Conservation (phyloP, 2,113 vertebrate genomes). For the mouse (Mus musculus) region GRCm39 chr10:54237001-54237500, state of each 20-base stretch:
- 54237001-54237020: slow-evolving; percentile 76
- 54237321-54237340: neutral
- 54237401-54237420: neutral
- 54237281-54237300: slow-evolving; percentile 18
- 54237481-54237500: neutral
- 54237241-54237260: slow-evolving; percentile 18
- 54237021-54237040: slow-evolving; percentile 78
- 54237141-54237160: slow-evolving; percentile 54
- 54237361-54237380: slow-evolving; percentile 14
- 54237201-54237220: slow-evolving; percentile 32
- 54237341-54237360: neutral
- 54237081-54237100: slow-evolving; percentile 77
- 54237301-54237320: neutral
- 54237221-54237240: slow-evolving; percentile 39
- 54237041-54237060: slow-evolving; percentile 77
- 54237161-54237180: slow-evolving; percentile 60
- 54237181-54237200: slow-evolving; percentile 76
- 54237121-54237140: slow-evolving; percentile 73
- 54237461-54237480: neutral
- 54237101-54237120: slow-evolving; percentile 75
- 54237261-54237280: neutral
- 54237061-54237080: slow-evolving; percentile 77
- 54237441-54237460: neutral
- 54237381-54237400: neutral
- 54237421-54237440: neutral